phyloP scores from a whole-genome alignment of 2,797 vertebrate genomes.

The Schizopygopsis malacanthus region DNA sequence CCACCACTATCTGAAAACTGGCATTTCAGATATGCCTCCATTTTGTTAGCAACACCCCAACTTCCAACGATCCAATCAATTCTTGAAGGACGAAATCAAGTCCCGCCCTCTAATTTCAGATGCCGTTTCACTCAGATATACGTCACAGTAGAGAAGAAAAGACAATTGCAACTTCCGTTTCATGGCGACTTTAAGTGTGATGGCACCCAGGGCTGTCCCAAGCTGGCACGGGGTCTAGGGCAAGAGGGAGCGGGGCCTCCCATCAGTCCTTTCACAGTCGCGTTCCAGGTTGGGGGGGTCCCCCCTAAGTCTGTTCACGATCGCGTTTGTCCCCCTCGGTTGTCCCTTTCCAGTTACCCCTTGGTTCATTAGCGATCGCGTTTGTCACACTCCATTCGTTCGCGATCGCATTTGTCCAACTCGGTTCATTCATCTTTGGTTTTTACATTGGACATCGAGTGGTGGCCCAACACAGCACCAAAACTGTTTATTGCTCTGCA shows the following conservation, averaged over 20 bases:
- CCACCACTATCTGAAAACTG: too few relatives aligned
- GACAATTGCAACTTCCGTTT: too few relatives aligned
- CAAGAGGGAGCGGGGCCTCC: neutral
- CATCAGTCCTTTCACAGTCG: neutral
- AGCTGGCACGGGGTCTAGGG: neutral
- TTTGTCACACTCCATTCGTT: neutral
- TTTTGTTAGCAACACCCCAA: too few relatives aligned
- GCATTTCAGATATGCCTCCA: too few relatives aligned
- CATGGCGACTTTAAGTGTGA: neutral
- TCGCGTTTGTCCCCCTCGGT: neutral
- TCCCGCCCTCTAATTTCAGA: too few relatives aligned
- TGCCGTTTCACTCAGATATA: too few relatives aligned
- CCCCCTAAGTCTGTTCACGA: neutral
- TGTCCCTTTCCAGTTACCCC: neutral
- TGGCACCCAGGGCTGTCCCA: neutral
- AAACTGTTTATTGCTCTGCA: neutral
- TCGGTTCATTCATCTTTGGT: neutral
- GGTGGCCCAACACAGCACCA: neutral
- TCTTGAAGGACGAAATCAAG: too few relatives aligned
- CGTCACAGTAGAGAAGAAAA: too few relatives aligned
- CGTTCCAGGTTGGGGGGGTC: neutral
- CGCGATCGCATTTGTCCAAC: too few relatives aligned
- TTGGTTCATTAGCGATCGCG: neutral
- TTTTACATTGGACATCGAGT: neutral
- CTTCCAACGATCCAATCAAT: too few relatives aligned